Percentiles rank a stretch among this genome's conserved stretches.
These are phyloP conservation scores for Ammodytes marinus DNA, from an alignment of 2,113 vertebrate species.

Conservation along the genomic window DNA sequence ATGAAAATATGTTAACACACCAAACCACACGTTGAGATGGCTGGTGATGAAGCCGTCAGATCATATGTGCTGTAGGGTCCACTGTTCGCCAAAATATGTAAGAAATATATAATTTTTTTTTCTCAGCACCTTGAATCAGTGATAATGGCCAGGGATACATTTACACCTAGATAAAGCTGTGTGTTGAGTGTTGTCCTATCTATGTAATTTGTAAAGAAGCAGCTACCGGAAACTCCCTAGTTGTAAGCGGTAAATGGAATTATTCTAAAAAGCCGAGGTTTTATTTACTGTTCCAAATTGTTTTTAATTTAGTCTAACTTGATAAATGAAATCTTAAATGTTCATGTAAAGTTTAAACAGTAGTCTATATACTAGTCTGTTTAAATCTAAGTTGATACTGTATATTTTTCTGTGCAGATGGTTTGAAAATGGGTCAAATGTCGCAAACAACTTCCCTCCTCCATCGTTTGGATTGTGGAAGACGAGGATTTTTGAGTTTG, in stretches of 20 bases:
- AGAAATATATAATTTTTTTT: slow-evolving; percentile 12
- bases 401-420: neutral
- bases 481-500: slow-evolving; percentile 35
- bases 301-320: too few relatives aligned
- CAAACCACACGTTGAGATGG: slow-evolving; percentile 18
- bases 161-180: neutral
- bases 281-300: too few relatives aligned
- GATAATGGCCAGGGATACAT: neutral
- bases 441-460: slow-evolving; percentile 16
- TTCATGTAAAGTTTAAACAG: too few relatives aligned
- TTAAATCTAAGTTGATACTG: too few relatives aligned
- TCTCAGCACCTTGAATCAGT: slow-evolving; percentile 35
- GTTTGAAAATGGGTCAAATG: neutral
- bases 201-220: neutral
- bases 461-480: slow-evolving; percentile 41
- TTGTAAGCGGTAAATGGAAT: neutral
- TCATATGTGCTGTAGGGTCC: slow-evolving; percentile 16
- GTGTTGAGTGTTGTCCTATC: neutral
- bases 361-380: too few relatives aligned
- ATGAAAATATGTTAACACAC: neutral
- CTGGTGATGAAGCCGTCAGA: neutral
- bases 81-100: slow-evolving; percentile 8
- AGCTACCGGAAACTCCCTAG: neutral
- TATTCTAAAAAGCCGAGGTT: neutral
- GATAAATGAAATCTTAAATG: too few relatives aligned